Base-by-base conservation (phyloP, 1,140 invertebrate genomes). In the Trichonephila clavipes region DNA sequence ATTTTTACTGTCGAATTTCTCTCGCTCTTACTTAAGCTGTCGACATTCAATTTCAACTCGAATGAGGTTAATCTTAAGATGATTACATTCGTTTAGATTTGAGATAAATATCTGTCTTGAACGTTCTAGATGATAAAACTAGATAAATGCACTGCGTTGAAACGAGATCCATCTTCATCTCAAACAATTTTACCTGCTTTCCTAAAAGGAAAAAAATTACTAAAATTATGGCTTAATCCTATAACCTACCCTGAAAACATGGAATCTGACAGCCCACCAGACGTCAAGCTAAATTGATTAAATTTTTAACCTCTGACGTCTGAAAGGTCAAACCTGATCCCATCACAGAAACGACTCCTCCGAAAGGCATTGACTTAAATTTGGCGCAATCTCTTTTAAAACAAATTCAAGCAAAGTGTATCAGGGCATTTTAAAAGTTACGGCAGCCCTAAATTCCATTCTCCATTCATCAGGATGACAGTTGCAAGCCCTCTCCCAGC, bases 381-480 rank as follows among this genome's bases (percentile, higher is more conserved):
- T 89, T 89, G 88, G 88, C 88, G 88, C 72, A 89, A 34, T 89
- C n/a, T 89, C 28, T 89, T 77, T 14, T n/a, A 69, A 77, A 64
- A 64, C 59, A 66, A 88, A 64, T 40, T 88, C n/a, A 64, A 88
- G n/a, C 40, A 16, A 77, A 77, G 72, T 77, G 72, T 77, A 77
- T 77, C 72, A 77, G 21, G 51, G 16, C 83, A 61, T 64, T 77
- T 61, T 40, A 89, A 58, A 77, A 28, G 69, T 34, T 72, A 44
- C 59, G 86, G 92, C 86, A 93, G 87, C 85, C 92, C 85, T 81
- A 77, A 59, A 93, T 24, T 88, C 91, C 72, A 72, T 92, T 92
- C 91, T 72, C 91, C 83, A 93, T 93, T 93, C 92, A 93, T 93
- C 85, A 93, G 92, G 8, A 24, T 81, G 86, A 88, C 85, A 88